These are phyloP conservation scores for Crocodylus rhombifer DNA, from an alignment of 2,797 vertebrate species.

Conservation along the genomic window DNA sequence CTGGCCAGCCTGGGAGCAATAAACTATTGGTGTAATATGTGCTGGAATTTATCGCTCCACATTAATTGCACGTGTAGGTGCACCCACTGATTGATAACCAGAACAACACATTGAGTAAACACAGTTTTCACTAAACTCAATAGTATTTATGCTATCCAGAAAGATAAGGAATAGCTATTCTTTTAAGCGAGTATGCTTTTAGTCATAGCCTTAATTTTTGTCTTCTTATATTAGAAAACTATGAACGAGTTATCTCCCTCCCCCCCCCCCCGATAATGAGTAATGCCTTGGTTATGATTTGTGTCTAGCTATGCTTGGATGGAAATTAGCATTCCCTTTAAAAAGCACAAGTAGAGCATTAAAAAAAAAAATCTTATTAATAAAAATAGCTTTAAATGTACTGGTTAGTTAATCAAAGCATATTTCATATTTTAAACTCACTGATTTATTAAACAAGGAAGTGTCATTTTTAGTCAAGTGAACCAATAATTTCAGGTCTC, in stretches of 20 bases:
- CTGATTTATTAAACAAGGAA: constrained; percentile 40
- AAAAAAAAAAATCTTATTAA: constrained; percentile 48
- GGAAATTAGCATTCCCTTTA: constrained; percentile 61
- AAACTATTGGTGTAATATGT: too few species aligned
- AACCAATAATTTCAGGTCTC: constrained; percentile 21
- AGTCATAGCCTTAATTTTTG: background rate
- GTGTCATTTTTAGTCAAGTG: constrained; percentile 14
- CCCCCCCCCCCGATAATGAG: background rate
- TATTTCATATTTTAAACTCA: constrained; percentile 9
- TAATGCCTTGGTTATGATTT: constrained; percentile 51
- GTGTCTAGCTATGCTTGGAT: constrained; percentile 61
- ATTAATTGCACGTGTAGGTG: too few species aligned
- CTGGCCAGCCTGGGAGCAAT: too few species aligned
- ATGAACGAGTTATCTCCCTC: constrained; percentile 35
- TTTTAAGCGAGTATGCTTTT: background rate
- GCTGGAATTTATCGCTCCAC: too few species aligned
- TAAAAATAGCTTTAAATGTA: background rate
- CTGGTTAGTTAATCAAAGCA: constrained; percentile 11
- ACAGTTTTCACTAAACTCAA: too few species aligned
- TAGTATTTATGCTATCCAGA: too few species aligned
- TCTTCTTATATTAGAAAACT: background rate
- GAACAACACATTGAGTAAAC: too few species aligned
- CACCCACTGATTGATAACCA: too few species aligned
- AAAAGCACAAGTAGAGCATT: constrained; percentile 31
- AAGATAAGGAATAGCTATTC: too few species aligned